Base-by-base conservation (phyloP, 2,888 invertebrate species). In the Athetis lepigone region DNA sequence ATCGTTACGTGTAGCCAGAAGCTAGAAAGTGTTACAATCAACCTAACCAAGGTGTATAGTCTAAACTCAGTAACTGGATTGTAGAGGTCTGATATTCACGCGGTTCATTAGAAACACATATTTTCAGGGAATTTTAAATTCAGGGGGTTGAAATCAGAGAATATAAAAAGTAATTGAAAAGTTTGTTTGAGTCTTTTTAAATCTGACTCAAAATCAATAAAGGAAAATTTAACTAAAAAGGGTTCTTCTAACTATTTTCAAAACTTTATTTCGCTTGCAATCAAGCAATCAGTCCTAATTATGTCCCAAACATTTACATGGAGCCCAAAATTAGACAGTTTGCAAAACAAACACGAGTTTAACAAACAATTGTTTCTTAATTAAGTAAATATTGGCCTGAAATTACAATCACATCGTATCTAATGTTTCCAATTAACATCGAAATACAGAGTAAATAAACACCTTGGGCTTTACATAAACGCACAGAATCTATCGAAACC, bases 391-490 rank as follows among this genome's bases (percentile, higher is more conserved):
- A 61, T 63, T 54, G 19, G 43, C 43, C 50, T 37, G 58, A 50
- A 61, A 70, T 79, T 46, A 79, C 42, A 58, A 70, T 72, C 55
- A 56, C 42, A 29, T 46, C 19, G 25, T 49, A 59, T 57, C 47
- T 55, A 69, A 47, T 55, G 36, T 23, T 39, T 46, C 54, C 33
- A 37, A 55, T 70, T 65, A 45, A 56, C 49, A 51, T 46, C 11
- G 45, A 62, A 49, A 62, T 47, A 59, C 21, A 40, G 45, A 40
- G 51, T 58, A 67, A 64, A 68, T 57, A 65, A 68, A 54, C 29
- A 75, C n/a, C 8, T 40, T 21, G 16, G 49, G 43, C 11, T 46
- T 47, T 18, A 61, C 65, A 7, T 8, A 50, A 58, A 13, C 33
- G 13, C 33, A 13, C 33, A 33, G 33, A 13, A 33, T 25, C 25